Percentiles rank a stretch among this genome's conserved stretches.
These are phyloP conservation scores for Benthosema pterotum DNA, from an alignment of 2,797 vertebrate species.

Conservation along the genomic window DNA sequence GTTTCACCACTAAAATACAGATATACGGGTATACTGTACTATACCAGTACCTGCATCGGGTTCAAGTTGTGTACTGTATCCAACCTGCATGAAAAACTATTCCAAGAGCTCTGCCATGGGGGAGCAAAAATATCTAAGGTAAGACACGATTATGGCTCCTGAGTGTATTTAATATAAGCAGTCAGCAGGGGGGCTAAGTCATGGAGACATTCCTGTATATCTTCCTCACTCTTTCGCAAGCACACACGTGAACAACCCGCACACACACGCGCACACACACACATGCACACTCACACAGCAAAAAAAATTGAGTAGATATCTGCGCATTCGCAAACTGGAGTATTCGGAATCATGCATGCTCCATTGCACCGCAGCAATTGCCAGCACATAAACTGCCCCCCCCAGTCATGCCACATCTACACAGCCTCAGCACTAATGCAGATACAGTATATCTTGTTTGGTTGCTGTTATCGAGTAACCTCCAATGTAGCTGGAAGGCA, in stretches of 20 bases:
- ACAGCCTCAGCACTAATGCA: neutral
- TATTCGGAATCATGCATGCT: constrained; percentile 32
- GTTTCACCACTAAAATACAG: too few relatives aligned
- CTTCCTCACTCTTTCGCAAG: neutral
- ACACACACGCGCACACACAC: constrained; percentile 13
- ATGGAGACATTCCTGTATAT: constrained; percentile 6
- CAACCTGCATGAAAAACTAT: too few relatives aligned
- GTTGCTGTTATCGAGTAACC: constrained; percentile 5
- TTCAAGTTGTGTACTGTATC: too few relatives aligned
- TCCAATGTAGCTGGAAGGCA: constrained; percentile 7
- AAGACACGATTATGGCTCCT: neutral
- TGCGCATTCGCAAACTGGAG: constrained; percentile 20
- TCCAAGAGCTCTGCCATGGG: constrained; percentile 3
- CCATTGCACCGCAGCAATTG: neutral
- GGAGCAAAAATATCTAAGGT: neutral
- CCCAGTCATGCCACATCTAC: constrained; percentile 3
- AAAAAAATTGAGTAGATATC: neutral
- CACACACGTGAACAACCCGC: neutral
- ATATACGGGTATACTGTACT: too few relatives aligned
- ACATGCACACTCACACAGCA: neutral
- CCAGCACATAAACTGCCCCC: constrained; percentile 12
- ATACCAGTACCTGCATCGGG: too few relatives aligned
- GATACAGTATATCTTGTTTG: neutral
- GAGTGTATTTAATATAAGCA: constrained; percentile 2
- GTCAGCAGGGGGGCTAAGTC: constrained; percentile 7